Evolutionary conservation across 2,113 vertebrate genomes (phyloP).

Genomic region (Rattus norvegicus): DNA sequence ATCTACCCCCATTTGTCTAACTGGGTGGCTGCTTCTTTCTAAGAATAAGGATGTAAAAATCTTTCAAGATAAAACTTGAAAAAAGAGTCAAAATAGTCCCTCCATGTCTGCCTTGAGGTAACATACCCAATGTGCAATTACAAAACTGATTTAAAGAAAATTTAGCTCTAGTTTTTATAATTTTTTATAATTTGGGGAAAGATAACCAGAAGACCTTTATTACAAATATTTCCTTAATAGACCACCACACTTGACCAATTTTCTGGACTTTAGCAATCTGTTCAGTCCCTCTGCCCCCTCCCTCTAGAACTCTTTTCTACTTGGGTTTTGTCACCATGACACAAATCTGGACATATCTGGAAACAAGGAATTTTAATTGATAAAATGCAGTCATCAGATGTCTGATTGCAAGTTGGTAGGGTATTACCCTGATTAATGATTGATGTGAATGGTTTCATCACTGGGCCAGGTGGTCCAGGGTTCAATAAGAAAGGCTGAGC

Average conservation of each 20-base stretch:
- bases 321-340: neutral
- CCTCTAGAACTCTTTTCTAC: fast-evolving
- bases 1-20: neutral
- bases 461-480: too few species aligned
- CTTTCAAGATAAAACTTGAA: neutral
- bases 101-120: neutral
- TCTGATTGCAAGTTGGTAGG: neutral
- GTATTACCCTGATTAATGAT: neutral
- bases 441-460: neutral
- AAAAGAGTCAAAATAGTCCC: neutral
- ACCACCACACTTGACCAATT: neutral
- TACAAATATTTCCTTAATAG: neutral
- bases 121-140: neutral
- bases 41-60: neutral
- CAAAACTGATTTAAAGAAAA: neutral
- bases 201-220: neutral
- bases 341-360: neutral
- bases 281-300: fast-evolving
- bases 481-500: neutral
- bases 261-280: neutral
- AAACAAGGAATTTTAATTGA: neutral
- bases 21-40: neutral
- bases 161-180: neutral
- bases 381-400: neutral
- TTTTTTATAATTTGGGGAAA: neutral